Evolutionary conservation across 2,797 vertebrate genomes (phyloP), one percentile per base, ranked within the genome.

Genomic region (Acropternis orthonyx): DNA sequence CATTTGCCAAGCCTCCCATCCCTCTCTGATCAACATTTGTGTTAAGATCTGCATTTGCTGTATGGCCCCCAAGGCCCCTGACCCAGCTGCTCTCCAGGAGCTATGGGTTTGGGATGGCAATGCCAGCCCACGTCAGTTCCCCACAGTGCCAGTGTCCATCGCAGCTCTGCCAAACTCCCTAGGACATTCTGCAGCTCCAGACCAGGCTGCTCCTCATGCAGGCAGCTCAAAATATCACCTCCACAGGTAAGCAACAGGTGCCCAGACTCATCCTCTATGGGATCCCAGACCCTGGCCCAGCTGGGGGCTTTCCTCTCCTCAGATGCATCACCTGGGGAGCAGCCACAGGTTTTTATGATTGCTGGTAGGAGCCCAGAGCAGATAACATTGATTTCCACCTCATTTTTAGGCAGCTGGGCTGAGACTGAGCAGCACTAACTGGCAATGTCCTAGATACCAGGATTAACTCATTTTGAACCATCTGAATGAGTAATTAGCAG

Each of bases 401-500:
- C 43, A 26, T 37, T 93, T 93, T 89, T 58, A 77, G 80, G 61
- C 81, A 89, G 68, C 10, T 43, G 84, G 72, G 56, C 93, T 61
- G 86, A 85, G 61, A 61, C 46, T n/a, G 85, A 92, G 58, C 81
- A 92, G 89, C 89, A 96, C 39, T 69, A 91, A 91, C 85, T 85
- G 9, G 5, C 54, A 81, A 75, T 28, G 89, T 84, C 91, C 92
- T 39, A 55, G 76, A 75, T 36, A 95, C 79, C 34, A 59, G 91
- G 79, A 93, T 84, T 95, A 93, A 96, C 93, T 88, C 43, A 87
- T 95, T 96, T 92, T 37, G 86, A 93, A 87, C 92, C 82, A 73
- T 81, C 69, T 24, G 49, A 89, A 95, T 74, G 92, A 95, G 84
- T 96, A 95, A 97, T 95, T 95, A 94, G 92, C 19, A 68, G 10